Evolutionary conservation across 2,888 invertebrate genomes (phyloP).

Genomic region (Philhelius pedissequus): DNA sequence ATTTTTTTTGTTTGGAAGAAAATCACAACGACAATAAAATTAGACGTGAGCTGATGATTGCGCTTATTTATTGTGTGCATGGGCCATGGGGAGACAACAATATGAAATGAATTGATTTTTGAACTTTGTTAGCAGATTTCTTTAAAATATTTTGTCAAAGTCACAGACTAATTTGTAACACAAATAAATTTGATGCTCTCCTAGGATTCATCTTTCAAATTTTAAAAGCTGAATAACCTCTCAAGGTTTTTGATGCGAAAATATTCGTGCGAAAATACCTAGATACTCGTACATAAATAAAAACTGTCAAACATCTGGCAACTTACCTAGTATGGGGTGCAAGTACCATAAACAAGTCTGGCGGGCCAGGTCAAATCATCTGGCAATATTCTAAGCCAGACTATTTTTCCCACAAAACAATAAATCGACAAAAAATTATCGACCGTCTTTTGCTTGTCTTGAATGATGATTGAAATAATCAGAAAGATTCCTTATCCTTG

Average conservation of each 20-base stretch:
- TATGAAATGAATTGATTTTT: not conserved
- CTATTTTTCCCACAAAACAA: not conserved
- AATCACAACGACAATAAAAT: not conserved
- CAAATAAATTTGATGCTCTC: no score
- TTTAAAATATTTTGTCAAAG: not conserved
- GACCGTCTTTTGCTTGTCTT: not conserved
- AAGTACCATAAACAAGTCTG: no score
- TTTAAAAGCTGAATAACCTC: no score
- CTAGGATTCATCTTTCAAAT: no score
- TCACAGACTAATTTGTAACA: not conserved
- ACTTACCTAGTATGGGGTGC: no score
- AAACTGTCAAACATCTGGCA: no score
- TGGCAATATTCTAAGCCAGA: not conserved
- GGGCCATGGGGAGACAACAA: not conserved
- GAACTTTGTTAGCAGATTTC: not conserved
- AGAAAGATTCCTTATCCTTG: constrained; percentile 24
- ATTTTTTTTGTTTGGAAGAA: no score
- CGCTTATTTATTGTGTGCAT: not conserved
- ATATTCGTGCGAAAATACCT: no score
- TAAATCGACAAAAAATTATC: constrained; percentile 11
- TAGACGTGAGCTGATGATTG: not conserved
- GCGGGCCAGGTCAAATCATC: no score
- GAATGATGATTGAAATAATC: constrained; percentile 39
- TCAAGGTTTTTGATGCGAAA: no score
- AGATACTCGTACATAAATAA: no score